Conservation (phyloP, 2,797 vertebrate genomes). For the Gymnothorax javanicus region DNA sequence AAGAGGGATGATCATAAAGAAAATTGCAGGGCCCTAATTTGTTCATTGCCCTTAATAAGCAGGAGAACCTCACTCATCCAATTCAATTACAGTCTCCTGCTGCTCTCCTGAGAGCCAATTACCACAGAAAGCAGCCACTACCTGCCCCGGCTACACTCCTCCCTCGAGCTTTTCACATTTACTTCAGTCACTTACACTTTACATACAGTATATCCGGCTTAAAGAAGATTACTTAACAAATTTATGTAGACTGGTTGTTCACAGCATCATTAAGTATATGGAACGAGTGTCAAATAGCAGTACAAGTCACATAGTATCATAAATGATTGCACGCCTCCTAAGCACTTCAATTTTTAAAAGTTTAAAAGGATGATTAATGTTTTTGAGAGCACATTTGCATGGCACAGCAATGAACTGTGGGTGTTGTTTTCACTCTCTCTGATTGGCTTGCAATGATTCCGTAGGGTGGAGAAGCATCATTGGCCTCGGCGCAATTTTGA, state of each 20-base stretch:
- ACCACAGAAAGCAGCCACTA: constrained; percentile 62
- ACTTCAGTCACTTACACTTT: background rate
- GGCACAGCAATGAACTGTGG: background rate
- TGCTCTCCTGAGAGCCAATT: constrained; percentile 72
- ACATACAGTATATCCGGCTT: background rate
- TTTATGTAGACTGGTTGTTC: no score
- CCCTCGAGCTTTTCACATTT: background rate
- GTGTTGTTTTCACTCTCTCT: background rate
- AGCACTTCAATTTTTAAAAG: no score
- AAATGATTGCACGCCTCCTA: no score
- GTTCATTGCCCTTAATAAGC: constrained; percentile 71
- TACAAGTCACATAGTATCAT: no score
- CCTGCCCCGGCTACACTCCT: constrained; percentile 50
- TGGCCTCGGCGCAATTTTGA: background rate
- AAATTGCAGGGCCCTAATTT: constrained; percentile 48
- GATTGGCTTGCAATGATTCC: background rate
- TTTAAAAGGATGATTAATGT: no score
- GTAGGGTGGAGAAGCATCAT: background rate
- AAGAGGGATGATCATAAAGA: constrained; percentile 49
- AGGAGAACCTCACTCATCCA: constrained; percentile 59
- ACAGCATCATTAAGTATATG: no score
- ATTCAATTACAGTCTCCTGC: constrained; percentile 62
- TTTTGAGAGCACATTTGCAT: background rate
- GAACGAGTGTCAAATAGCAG: no score
- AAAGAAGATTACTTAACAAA: no score